These are phyloP conservation scores for Pseudomugil tenellus DNA, from an alignment of 2,797 vertebrate species.

Conservation along the genomic window DNA sequence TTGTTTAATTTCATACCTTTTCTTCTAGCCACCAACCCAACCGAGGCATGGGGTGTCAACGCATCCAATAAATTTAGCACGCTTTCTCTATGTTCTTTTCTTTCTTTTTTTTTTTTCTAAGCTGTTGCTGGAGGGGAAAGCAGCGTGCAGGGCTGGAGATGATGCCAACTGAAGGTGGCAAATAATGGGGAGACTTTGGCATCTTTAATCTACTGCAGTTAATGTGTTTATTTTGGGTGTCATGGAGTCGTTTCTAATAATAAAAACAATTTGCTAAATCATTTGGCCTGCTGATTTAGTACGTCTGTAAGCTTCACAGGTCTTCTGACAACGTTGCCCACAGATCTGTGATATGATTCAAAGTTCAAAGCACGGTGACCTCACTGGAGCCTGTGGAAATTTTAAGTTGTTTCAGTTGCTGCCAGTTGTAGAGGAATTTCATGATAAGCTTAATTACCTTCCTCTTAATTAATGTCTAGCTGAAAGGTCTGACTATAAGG, in stretches of 20 bases:
- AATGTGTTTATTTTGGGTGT: slow-evolving; percentile 74
- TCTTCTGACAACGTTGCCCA: slow-evolving; percentile 57
- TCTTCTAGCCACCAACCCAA: slow-evolving; percentile 62
- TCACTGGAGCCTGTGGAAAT: slow-evolving; percentile 39
- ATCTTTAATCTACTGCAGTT: slow-evolving; percentile 56
- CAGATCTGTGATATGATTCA: slow-evolving; percentile 69
- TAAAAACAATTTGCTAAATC: slow-evolving; percentile 71
- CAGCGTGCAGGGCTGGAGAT: slow-evolving; percentile 2
- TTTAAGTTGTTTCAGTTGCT: slow-evolving; percentile 35
- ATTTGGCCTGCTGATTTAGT: slow-evolving; percentile 65
- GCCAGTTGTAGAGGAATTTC: too few relatives aligned
- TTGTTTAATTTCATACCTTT: slow-evolving; percentile 83
- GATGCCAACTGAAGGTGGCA: slow-evolving; percentile 16
- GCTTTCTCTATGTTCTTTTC: slow-evolving; percentile 19
- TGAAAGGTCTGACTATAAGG: too few relatives aligned
- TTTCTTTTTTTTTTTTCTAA: slow-evolving; percentile 42
- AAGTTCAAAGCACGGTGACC: slow-evolving; percentile 59
- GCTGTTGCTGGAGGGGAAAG: slow-evolving; percentile 20
- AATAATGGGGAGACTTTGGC: slow-evolving; percentile 43
- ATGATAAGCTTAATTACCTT: too few relatives aligned
- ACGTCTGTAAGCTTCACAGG: slow-evolving; percentile 55
- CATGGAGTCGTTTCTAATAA: slow-evolving; percentile 76
- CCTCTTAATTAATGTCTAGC: too few relatives aligned
- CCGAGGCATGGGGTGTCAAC: slow-evolving; percentile 49
- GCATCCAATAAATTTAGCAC: slow-evolving; percentile 75